These are phyloP conservation scores for Pristis pectinata DNA, from an alignment of 2,797 vertebrate genomes.

Conservation along the genomic window DNA sequence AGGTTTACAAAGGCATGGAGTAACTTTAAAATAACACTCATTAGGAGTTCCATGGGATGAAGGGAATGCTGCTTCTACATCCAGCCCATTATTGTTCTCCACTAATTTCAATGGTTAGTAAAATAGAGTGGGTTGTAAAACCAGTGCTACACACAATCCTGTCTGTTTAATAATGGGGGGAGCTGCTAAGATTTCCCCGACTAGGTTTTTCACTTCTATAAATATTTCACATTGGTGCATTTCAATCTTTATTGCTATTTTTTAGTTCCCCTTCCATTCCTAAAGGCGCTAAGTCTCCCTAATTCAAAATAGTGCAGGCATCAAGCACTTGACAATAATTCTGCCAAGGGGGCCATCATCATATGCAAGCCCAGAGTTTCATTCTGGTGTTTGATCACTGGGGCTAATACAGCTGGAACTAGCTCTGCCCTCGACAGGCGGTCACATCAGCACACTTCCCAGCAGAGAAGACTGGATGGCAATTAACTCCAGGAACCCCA, in stretches of 20 bases:
- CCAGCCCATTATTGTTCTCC: not conserved
- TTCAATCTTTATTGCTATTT: not conserved
- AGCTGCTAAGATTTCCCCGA: not conserved
- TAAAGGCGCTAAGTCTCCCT: not conserved
- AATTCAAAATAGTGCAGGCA: not conserved
- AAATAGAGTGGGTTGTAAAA: not conserved
- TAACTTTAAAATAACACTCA: not conserved
- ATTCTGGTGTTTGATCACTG: not conserved
- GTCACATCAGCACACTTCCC: not conserved
- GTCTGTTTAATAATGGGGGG: not conserved
- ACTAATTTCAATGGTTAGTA: not conserved
- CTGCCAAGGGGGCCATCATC: not conserved
- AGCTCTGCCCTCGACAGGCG: not conserved
- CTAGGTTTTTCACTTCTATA: not conserved
- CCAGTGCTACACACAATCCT: not conserved
- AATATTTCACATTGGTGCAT: not conserved
- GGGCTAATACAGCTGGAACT: no score
- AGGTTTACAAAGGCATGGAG: not conserved
- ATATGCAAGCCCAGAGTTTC: not conserved
- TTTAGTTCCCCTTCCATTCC: not conserved
- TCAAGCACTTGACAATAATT: not conserved
- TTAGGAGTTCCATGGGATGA: not conserved
- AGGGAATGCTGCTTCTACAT: not conserved
- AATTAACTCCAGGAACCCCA: not conserved
- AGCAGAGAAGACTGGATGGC: not conserved